Evolutionary conservation across 2,113 vertebrate genomes (phyloP).

Genomic region (Tyto alba): DNA sequence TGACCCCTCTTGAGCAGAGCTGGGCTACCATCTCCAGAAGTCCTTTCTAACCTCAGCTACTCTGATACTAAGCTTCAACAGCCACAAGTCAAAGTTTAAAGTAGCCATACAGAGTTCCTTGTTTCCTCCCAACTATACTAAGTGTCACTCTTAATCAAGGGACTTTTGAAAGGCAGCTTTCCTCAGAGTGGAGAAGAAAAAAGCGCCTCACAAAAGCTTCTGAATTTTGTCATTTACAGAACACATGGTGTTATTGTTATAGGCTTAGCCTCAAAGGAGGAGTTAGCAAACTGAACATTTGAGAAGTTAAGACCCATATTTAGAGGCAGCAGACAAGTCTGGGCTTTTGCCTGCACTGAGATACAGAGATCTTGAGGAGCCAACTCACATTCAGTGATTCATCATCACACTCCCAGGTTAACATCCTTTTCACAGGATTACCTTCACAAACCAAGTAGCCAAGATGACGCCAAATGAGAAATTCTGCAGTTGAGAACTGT

Average conservation of each 20-base stretch:
- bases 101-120: neutral
- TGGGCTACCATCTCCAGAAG: neutral
- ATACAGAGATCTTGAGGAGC: no score
- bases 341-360: neutral
- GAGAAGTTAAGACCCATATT: neutral
- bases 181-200: neutral
- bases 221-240: neutral
- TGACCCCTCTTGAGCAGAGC: neutral
- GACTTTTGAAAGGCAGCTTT: neutral
- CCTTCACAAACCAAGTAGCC: neutral
- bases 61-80: neutral
- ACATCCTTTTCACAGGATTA: neutral
- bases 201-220: neutral
- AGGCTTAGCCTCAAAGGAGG: neutral
- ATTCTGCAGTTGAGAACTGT: neutral
- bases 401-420: neutral
- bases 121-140: neutral
- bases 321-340: neutral
- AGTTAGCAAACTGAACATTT: neutral
- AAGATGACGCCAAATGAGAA: neutral
- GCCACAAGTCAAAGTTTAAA: neutral
- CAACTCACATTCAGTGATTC: no score
- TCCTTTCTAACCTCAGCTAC: neutral
- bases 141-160: neutral
- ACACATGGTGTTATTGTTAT: accelerated